Evolutionary conservation across 2,888 invertebrate genomes (phyloP), one percentile per base, ranked within the genome.

Genomic region (Erebia epiphron): DNA sequence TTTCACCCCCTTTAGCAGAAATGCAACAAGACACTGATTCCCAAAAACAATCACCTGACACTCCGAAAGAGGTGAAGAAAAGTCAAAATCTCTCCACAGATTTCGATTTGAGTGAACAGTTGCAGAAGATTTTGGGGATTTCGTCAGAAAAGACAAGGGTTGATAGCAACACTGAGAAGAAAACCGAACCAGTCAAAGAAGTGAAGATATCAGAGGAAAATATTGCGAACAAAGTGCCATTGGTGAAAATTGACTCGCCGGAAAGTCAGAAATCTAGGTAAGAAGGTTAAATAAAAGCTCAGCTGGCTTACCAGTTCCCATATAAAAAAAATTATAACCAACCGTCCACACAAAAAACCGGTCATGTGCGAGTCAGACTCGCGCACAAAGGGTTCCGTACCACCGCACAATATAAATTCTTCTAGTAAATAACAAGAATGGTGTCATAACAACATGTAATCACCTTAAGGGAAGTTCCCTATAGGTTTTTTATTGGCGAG

Each of bases 81-180:
- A 93, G 93, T 78, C 94, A 94, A 78, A 93, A 93, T 74, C 77
- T 94, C 54, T 93, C 94, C 0, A 93, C 94, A 0, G 94, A 94
- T 75, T 94, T 94, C 72, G 93, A 94, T 79, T 78, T 94, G 0
- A 93, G 93, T 69, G 94, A 94, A 70, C 94, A 94, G 71, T 75
- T 94, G 77, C 94, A 94, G 80, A 93, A 93, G 75, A 94, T 94
- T 71, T 78, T 94, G 11, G 94, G 94, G 13, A 94, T 93, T 50
- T 89, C 93, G 0, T 87, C 93, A 5, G 94, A 93, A 75, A 94
- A 94, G 74, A 89, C 92, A 0, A 80, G 92, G 1, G 83, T 83
- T 0, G 91, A 90, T 9, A 76, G 76, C 1, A 75, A 76, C 75
- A 78, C 75, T 0, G 93, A 93, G 71, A 89, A 89, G 75, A 91